Conservation (phyloP, 2,797 vertebrate species). For the Telmatherina bonti region DNA sequence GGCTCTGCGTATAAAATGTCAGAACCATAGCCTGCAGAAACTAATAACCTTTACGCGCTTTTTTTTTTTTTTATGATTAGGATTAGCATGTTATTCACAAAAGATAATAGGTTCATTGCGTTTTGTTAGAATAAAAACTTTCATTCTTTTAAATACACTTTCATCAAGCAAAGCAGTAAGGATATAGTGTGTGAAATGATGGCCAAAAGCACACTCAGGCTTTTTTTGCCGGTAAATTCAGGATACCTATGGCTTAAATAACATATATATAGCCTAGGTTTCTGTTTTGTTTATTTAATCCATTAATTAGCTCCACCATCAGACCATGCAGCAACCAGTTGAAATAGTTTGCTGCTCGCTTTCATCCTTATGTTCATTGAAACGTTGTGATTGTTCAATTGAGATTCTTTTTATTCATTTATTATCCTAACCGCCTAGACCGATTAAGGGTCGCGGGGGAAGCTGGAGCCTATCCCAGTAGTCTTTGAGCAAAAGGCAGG, state of each 20-base stretch:
- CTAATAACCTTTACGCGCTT: slow-evolving; percentile 27
- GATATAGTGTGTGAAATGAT: neutral
- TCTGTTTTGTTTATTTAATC: slow-evolving; percentile 38
- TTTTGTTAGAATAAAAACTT: neutral
- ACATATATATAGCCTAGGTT: slow-evolving; percentile 2
- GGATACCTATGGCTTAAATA: neutral
- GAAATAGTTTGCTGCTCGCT: slow-evolving; percentile 18
- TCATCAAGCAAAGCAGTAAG: neutral
- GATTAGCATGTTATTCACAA: slow-evolving; percentile 25
- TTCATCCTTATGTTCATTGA: slow-evolving; percentile 25
- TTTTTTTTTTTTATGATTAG: slow-evolving; percentile 27
- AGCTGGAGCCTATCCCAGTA: too few species aligned
- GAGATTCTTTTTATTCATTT: too few species aligned
- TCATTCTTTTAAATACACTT: neutral
- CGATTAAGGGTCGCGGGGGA: too few species aligned
- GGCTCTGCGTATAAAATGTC: slow-evolving; percentile 59
- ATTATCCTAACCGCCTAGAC: too few species aligned
- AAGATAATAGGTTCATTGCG: slow-evolving; percentile 1
- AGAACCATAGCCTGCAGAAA: slow-evolving; percentile 42
- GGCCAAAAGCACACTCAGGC: neutral
- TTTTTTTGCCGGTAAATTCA: neutral
- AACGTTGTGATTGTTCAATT: slow-evolving; percentile 33
- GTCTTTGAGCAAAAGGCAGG: too few species aligned
- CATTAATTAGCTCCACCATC: slow-evolving; percentile 34
- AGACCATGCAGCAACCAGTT: slow-evolving; percentile 30